Base-by-base conservation (phyloP, 2,113 vertebrate genomes). In the Delphinapterus leucas region DNA sequence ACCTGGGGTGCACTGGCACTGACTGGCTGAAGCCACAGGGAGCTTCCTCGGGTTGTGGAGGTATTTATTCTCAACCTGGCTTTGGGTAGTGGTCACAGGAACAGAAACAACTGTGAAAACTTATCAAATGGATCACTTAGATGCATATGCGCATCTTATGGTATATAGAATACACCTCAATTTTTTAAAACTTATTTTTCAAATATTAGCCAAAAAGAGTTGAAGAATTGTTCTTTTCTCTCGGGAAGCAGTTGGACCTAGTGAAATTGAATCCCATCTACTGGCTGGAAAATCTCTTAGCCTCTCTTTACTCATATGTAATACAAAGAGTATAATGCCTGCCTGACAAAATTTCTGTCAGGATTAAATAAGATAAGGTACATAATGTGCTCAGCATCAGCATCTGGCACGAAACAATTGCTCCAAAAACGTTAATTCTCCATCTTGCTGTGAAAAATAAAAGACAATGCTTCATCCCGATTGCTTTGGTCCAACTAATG, bases 1-100 rank as follows among this genome's bases (percentile, higher is more conserved):
- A 33, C 18, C 0, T 2, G 8, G 70, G 26, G 15, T 8, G 20
- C n/a, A 13, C 0, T 0, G 21, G 15, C 15, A 12, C 2, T 18
- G 13, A 6, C 73, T 1, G 7, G 31, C 10, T 55, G 58, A 13
- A 36, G 31, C 31, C 10, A 0, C 4, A 31, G 21, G 25, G 63
- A 23, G 8, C 1, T n/a, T 36, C 23, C 28, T 47, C 9, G 33
- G 20, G 8, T 36, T 13, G 31, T 1, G 2, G 38, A 7, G 8
- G 26, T 9, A 11, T 67, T 12, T 61, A 12, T 76, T 41, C 26
- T 82, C 38, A 44, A 38, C 15, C 33, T 55, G 38, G 70, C 41
- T 84, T 33, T 12, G 5, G 55, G 9, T 31, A 21, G 71, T 15
- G 21, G 53, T 71, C 58, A 90, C 13, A 38, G 63, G 84, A 36